Evolutionary conservation across 2,113 vertebrate genomes (phyloP).

Genomic region (Etheostoma cragini): DNA sequence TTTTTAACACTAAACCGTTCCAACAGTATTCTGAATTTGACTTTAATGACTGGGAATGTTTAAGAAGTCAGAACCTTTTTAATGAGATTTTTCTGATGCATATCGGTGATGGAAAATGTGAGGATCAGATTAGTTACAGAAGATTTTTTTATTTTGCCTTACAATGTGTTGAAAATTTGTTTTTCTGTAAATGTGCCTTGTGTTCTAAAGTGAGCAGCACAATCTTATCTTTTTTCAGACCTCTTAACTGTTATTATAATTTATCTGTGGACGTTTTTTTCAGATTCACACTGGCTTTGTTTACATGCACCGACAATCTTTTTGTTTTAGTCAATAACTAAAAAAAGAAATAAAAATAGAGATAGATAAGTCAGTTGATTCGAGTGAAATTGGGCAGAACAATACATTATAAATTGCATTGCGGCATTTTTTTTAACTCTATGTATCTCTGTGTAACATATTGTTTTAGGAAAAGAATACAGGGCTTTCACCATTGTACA

Average conservation of each 20-base stretch:
- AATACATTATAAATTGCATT: not conserved
- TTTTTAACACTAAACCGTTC: constrained; percentile 43
- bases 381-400: not conserved
- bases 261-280: constrained; percentile 7
- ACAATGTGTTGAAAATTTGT: constrained; percentile 52
- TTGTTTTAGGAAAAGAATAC: constrained; percentile 31
- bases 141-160: constrained; percentile 39
- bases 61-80: constrained; percentile 6
- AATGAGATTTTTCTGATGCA: constrained; percentile 5
- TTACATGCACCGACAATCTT: constrained; percentile 28
- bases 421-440: too few relatives aligned
- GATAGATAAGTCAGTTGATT: not conserved
- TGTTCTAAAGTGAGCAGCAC: constrained; percentile 56
- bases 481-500: not conserved
- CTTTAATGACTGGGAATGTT: constrained; percentile 1
- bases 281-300: constrained; percentile 20
- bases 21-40: constrained; percentile 58
- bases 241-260: constrained; percentile 18
- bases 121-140: constrained; percentile 33
- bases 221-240: constrained; percentile 42
- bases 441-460: not conserved
- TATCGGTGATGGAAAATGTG: constrained; percentile 32
- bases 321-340: not conserved
- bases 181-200: constrained; percentile 59
- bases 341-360: too few relatives aligned